Evolutionary conservation across 2,113 vertebrate genomes (phyloP), one percentile per base, ranked within the genome.

Genomic region (Cairina moschata): DNA sequence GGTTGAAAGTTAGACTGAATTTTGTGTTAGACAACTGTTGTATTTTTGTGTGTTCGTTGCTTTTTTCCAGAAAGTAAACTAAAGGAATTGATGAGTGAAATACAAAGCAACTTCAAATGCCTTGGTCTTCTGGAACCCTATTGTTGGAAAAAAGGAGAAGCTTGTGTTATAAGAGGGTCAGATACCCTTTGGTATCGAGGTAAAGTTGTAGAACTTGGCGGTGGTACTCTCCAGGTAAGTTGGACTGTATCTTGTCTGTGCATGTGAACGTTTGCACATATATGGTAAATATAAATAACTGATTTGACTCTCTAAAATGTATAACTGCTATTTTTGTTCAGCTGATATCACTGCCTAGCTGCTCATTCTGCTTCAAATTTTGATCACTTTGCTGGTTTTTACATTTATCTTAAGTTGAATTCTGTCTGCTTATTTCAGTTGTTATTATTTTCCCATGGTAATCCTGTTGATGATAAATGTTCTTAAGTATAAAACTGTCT

Each of bases 121-220:
- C 96, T 99, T 73, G 99, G 98, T 72, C 97, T 97, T 85, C 97
- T 98, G 95, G 98, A 98, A 77, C 97, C 97, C n/a, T 99, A 99
- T 96, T 98, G 96, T 82, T 99, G 99, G 99, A 99, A 98, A 60
- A 98, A 95, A 3, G 98, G 99, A 77, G 97, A 98, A 83, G 98
- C 99, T 52, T 99, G 99, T 95, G 98, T 98, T 59, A 97, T 99
- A 72, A 98, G 98, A 94, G 99, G 99, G 56, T 97, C 98, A 3
- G 99, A 99, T 93, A 98, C 98, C 80, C 20, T 98, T 90, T 99
- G 98, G 99, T 99, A 99, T 91, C 96, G 99, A 76, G 99, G 98
- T 55, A 98, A 98, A 95, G 96, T 99, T 83, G 78, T 98, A 81
- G 98, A 98, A 87, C 93, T 98, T 34, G 96, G 97, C 8, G 96